phyloP scores from a whole-genome alignment of 1,140 invertebrate genomes.

The Caenorhabditis elegans region WBcel235 BX284605.5:6169001-6169500 shows the following conservation, averaged over 20 bases:
- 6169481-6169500: conserved; percentile 54
- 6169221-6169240: no score
- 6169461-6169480: conserved; percentile 45
- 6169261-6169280: conserved; percentile 40
- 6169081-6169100: background rate
- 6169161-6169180: no score
- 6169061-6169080: background rate
- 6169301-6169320: conserved; percentile 79
- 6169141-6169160: no score
- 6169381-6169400: conserved; percentile 44
- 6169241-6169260: conserved; percentile 34
- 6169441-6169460: conserved; percentile 57
- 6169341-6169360: conserved; percentile 92
- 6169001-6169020: no score
- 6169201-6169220: no score
- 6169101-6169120: no score
- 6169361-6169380: conserved; percentile 89
- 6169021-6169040: no score
- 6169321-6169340: conserved; percentile 93
- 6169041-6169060: no score
- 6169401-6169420: conserved; percentile 56
- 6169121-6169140: no score
- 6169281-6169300: conserved; percentile 30
- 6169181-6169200: background rate
- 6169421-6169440: conserved; percentile 60